Conservation (phyloP, 2,797 vertebrate species). For the Falco concolor region DNA sequence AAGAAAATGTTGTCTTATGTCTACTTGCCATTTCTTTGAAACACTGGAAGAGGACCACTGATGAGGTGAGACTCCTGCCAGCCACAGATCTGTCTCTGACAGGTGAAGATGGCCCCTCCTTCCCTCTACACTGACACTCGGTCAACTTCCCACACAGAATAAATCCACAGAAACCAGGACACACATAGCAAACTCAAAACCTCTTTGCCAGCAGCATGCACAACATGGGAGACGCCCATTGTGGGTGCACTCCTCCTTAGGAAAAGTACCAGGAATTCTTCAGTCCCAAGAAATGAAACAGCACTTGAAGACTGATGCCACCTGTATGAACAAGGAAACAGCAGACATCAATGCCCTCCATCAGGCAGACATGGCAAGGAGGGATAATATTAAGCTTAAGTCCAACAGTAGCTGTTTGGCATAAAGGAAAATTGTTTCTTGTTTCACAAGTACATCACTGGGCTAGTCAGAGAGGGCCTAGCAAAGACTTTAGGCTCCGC, state of each 20-base stretch:
- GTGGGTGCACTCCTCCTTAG: not conserved
- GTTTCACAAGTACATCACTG: not conserved
- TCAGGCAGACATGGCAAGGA: not conserved
- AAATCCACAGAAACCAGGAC: not conserved
- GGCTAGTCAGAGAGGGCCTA: not conserved
- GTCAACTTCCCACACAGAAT: not conserved
- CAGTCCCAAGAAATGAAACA: not conserved
- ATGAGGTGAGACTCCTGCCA: not conserved
- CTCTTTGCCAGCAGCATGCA: not conserved
- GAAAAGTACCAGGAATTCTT: not conserved
- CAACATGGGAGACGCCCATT: not conserved
- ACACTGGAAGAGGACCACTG: not conserved
- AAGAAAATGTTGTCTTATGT: not conserved
- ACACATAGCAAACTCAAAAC: not conserved
- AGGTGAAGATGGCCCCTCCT: not conserved
- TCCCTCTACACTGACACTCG: not conserved
- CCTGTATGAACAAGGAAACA: not conserved
- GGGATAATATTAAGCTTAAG: not conserved
- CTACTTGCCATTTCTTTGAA: not conserved
- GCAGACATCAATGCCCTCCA: not conserved
- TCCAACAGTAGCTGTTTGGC: not conserved
- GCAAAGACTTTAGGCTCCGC: not conserved
- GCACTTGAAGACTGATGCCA: not conserved
- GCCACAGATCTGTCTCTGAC: not conserved
- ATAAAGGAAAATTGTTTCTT: not conserved